Evolutionary conservation across 2,797 vertebrate species (phyloP).

Genomic region (Leptoclinus maculatus): DNA sequence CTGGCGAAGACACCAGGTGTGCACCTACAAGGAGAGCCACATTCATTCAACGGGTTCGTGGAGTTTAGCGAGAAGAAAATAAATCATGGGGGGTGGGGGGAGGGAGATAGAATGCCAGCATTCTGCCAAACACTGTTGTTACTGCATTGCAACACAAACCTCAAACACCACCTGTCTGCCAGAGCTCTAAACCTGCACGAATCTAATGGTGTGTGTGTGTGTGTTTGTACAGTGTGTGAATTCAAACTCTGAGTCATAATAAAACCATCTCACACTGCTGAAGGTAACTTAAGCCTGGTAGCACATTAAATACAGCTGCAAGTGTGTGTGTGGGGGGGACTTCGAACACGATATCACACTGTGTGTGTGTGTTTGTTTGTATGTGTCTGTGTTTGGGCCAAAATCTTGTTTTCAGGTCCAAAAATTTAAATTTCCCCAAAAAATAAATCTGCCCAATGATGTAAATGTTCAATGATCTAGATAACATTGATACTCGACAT

Average conservation of each 20-base stretch:
- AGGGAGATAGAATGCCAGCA: constrained; percentile 18
- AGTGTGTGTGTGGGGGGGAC: constrained; percentile 7
- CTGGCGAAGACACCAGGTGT: not conserved
- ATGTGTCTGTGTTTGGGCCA: not conserved
- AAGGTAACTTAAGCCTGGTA: constrained; percentile 21
- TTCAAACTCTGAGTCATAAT: constrained; percentile 37
- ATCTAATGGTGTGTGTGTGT: constrained; percentile 14
- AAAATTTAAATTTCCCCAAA: not conserved
- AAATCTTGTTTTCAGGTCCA: not conserved
- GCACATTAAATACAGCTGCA: constrained; percentile 43
- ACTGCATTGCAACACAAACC: constrained; percentile 39
- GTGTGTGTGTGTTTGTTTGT: not conserved
- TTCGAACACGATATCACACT: constrained; percentile 31
- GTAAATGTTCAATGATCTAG: not conserved
- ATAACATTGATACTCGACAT: not conserved
- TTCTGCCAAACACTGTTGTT: constrained; percentile 54
- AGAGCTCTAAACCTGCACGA: constrained; percentile 21
- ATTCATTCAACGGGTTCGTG: not conserved
- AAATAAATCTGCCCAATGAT: not conserved
- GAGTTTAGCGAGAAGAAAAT: constrained; percentile 8
- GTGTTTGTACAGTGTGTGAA: not conserved
- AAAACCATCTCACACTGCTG: constrained; percentile 38
- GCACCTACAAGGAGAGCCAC: not conserved
- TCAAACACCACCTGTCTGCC: constrained; percentile 34
- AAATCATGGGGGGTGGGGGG: constrained; percentile 15